A percentile compares a stretch with the other conserved stretches of the same genome.
Evolutionary conservation across 2,797 vertebrate genomes (phyloP).

Genomic region (Morelia viridis): DNA sequence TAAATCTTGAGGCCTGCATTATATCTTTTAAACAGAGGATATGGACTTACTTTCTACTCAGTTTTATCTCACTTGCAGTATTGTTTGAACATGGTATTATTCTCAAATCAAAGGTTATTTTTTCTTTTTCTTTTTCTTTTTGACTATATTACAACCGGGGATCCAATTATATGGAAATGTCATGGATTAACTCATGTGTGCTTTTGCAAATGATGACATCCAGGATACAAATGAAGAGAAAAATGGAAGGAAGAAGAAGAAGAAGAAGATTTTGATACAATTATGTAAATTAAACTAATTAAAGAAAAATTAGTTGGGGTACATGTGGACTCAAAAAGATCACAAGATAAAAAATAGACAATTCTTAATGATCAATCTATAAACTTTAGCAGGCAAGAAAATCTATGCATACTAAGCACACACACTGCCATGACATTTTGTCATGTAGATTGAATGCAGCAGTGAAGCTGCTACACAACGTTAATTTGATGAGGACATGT

Average conservation of each 20-base stretch:
- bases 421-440: not conserved
- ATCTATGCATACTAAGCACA: not conserved
- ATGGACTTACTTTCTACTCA: not conserved
- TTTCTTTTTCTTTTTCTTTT: not conserved
- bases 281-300: not conserved
- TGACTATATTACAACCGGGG: not conserved
- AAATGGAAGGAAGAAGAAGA: not conserved
- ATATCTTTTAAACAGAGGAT: not conserved
- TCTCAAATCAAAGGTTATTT: not conserved
- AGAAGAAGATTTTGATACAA: not conserved
- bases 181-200: not conserved
- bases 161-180: not conserved
- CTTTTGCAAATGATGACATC: not conserved
- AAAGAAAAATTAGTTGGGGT: not conserved
- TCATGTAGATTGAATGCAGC: not conserved
- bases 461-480: not conserved
- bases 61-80: not conserved
- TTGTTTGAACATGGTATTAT: not conserved
- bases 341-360: not conserved
- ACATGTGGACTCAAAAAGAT: not conserved
- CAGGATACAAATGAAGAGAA: not conserved
- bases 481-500: not conserved
- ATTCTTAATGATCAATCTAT: not conserved
- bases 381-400: not conserved
- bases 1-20: not conserved